Evolutionary conservation across 2,113 vertebrate genomes (phyloP).

Genomic region (Hippocampus zosterae): DNA sequence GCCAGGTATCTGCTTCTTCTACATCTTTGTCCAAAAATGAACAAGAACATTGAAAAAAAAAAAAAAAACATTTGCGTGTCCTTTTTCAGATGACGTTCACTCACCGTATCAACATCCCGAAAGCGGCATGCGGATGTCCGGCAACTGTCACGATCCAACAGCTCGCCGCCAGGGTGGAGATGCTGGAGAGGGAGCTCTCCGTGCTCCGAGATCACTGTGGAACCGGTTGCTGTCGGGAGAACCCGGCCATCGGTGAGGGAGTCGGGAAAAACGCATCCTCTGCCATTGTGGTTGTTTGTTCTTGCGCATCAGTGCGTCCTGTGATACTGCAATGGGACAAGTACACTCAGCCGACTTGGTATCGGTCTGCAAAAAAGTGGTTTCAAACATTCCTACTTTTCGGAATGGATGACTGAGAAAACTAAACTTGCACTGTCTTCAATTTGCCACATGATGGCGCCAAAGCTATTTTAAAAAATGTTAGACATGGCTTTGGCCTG

Average conservation of each 20-base stretch:
- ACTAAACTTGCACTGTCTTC: too few species aligned
- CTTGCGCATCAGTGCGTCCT: too few species aligned
- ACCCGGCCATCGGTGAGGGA: conserved; percentile 83
- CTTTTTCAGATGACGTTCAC: conserved; percentile 84
- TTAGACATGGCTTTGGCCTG: too few species aligned
- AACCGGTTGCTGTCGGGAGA: conserved; percentile 85
- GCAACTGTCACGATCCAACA: conserved; percentile 80
- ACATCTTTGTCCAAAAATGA: background rate
- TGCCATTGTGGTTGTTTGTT: too few species aligned
- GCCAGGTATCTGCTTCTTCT: conserved; percentile 62
- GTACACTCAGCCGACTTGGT: too few species aligned
- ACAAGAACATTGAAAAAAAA: background rate
- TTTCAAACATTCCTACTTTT: too few species aligned
- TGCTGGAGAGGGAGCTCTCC: conserved; percentile 93
- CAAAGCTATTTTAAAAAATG: too few species aligned
- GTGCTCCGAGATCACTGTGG: conserved; percentile 86
- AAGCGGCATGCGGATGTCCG: conserved; percentile 84
- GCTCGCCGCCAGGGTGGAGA: conserved; percentile 87
- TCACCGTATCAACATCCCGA: conserved; percentile 94
- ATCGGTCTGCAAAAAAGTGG: too few species aligned
- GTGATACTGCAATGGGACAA: too few species aligned
- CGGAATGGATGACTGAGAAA: too few species aligned
- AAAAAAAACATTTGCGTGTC: too few species aligned
- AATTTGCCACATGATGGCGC: too few species aligned
- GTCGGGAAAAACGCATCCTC: background rate